phyloP scores from a whole-genome alignment of 2,888 invertebrate genomes.

The Capitulum mitella region DNA sequence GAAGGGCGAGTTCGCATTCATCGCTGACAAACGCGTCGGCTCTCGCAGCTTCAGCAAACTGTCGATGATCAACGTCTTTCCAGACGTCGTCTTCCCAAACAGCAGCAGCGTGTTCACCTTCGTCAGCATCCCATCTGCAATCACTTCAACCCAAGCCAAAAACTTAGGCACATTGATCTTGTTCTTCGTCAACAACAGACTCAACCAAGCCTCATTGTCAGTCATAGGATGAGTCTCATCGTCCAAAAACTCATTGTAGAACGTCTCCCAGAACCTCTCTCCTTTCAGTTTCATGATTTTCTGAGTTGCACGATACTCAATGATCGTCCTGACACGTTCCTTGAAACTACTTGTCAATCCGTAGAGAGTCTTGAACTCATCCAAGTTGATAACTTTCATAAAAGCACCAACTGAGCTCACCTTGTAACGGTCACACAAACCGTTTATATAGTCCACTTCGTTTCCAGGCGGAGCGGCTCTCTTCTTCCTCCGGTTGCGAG shows the following conservation, averaged over 20 bases:
- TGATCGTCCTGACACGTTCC: neutral
- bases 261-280: neutral
- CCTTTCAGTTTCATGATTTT: neutral
- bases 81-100: neutral
- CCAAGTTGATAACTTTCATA: neutral
- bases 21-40: neutral
- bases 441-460: neutral
- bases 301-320: neutral
- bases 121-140: neutral
- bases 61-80: neutral
- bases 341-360: neutral
- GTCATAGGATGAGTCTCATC: neutral
- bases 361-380: neutral
- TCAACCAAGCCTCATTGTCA: neutral
- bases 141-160: neutral
- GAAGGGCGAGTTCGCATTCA: neutral
- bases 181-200: neutral
- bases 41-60: neutral
- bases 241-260: neutral
- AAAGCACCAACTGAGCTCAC: neutral
- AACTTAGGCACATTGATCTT: neutral
- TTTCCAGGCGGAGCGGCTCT: neutral
- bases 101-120: neutral
- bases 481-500: neutral
- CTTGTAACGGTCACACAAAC: neutral